Base-by-base conservation (phyloP, 2,113 vertebrate species). In the Phalacrocorax aristotelis region DNA sequence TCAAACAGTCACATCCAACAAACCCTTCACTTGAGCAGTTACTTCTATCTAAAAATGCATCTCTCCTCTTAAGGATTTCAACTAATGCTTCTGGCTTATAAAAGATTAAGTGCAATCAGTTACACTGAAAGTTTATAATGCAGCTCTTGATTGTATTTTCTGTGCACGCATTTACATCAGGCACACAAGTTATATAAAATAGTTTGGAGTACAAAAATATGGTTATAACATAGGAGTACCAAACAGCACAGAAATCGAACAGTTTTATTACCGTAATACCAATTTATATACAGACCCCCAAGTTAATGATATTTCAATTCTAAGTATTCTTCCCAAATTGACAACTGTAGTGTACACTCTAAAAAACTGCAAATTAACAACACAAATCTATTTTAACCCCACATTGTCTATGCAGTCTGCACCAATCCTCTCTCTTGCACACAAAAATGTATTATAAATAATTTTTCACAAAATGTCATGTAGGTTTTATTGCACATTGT, bases 371-470 rank as follows among this genome's bases (percentile, higher is more conserved):
- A 97, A 97, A 95, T 97, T 82, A 98, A 94, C 89, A 96, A 92
- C 60, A 96, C 70, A 65, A 87, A 93, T 79, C 95, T 95, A 90
- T 60, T 95, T 96, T 83, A 96, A 97, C 21, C 85, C 83, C 86
- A 91, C 83, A 81, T 84, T 91, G 94, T 93, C 93, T 97, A 96
- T 38, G 97, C 95, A 98, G 84, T 81, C 92, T 93, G 92, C 95
- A 97, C 95, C 95, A 93, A 97, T 93, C 95, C 85, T 92, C 78
- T 97, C 90, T 96, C 91, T 92, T 95, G 93, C 97, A 98, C 92
- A 97, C 96, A 96, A 97, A 97, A 92, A 96, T 84, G 83, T 95
- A 97, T 96, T 97, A 98, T 98, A 98, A 98, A 98, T 98, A 98
- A 97, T 91, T 97, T 85, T 95, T 96, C 97, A 97, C 94, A 98